Conservation (phyloP, 2,888 invertebrate species). For the Cartodere bifasciata region DNA sequence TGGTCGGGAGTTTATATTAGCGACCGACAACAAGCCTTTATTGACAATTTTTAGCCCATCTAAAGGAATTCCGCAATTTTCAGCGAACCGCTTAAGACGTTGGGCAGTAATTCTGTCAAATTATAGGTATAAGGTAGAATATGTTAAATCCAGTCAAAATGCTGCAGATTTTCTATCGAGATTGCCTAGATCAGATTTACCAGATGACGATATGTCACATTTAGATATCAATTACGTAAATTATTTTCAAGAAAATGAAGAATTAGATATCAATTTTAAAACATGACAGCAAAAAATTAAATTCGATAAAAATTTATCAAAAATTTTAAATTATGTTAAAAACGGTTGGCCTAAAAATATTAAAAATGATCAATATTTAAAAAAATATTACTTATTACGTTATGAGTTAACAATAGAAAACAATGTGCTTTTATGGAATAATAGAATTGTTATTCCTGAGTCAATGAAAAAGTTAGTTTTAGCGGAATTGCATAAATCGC, state of each 20-base stretch:
- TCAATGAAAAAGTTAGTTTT: constrained; percentile 10
- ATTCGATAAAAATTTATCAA: no score
- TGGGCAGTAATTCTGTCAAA: constrained; percentile 16
- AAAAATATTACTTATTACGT: constrained; percentile 7
- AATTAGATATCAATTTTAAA: no score
- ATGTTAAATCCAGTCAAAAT: constrained; percentile 6
- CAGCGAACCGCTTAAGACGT: constrained; percentile 20
- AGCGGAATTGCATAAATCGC: constrained; percentile 15
- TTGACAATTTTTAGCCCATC: constrained; percentile 7
- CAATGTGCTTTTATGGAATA: constrained; percentile 15
- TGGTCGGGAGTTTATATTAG: constrained; percentile 6
- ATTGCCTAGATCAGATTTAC: constrained; percentile 3
- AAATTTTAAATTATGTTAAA: no score
- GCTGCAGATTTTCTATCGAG: constrained; percentile 5
- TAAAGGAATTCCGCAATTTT: constrained; percentile 17
- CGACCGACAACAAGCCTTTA: constrained; percentile 9
- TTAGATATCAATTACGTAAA: no score
- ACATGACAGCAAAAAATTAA: no score
- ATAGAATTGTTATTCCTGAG: constrained; percentile 16
- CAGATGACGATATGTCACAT: not conserved
- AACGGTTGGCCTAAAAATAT: no score
- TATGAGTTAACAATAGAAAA: constrained; percentile 8
- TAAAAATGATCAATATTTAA: no score
- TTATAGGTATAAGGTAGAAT: constrained; percentile 16
- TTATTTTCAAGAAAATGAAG: no score